Evolutionary conservation across 2,113 vertebrate species (phyloP).

Genomic region (Lepidiolamprologus cunningtoni): DNA sequence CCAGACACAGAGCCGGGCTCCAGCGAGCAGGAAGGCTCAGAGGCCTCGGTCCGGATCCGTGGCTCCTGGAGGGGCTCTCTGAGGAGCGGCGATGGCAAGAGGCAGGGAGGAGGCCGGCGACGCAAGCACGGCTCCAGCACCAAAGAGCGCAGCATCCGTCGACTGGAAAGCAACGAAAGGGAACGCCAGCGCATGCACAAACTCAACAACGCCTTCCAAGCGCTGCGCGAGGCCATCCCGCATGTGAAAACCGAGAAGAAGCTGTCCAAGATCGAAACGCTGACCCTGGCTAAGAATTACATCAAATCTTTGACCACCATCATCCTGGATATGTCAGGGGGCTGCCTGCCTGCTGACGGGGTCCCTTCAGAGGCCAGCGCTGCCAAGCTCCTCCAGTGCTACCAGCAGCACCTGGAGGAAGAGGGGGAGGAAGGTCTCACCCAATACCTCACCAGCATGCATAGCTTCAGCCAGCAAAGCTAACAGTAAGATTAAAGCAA

Average conservation of each 20-base stretch:
- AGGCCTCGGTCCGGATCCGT: slow-evolving; percentile 69
- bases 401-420: slow-evolving; percentile 78
- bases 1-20: slow-evolving; percentile 52
- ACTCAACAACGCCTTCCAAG: slow-evolving; percentile 97
- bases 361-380: slow-evolving; percentile 50
- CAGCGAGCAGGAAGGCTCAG: slow-evolving; percentile 75
- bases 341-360: slow-evolving; percentile 69
- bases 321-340: slow-evolving; percentile 86
- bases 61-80: slow-evolving; percentile 58
- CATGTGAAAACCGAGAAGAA: slow-evolving; percentile 92
- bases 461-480: slow-evolving; percentile 74
- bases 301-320: slow-evolving; percentile 94
- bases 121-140: slow-evolving; percentile 54
- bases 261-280: slow-evolving; percentile 97
- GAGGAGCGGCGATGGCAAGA: slow-evolving; percentile 24
- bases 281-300: slow-evolving; percentile 97
- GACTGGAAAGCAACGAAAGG: slow-evolving; percentile 92
- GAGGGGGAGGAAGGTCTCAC: slow-evolving; percentile 75
- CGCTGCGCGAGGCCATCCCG: slow-evolving; percentile 88
- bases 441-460: slow-evolving; percentile 79
- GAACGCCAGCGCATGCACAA: slow-evolving; percentile 98
- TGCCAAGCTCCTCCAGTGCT: slow-evolving; percentile 80
- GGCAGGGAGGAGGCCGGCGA: slow-evolving; percentile 31
- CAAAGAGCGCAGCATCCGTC: slow-evolving; percentile 80
- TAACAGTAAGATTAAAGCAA: slow-evolving; percentile 31